phyloP scores from a whole-genome alignment of 2,797 vertebrate genomes.

The Lerista edwardsae region DNA sequence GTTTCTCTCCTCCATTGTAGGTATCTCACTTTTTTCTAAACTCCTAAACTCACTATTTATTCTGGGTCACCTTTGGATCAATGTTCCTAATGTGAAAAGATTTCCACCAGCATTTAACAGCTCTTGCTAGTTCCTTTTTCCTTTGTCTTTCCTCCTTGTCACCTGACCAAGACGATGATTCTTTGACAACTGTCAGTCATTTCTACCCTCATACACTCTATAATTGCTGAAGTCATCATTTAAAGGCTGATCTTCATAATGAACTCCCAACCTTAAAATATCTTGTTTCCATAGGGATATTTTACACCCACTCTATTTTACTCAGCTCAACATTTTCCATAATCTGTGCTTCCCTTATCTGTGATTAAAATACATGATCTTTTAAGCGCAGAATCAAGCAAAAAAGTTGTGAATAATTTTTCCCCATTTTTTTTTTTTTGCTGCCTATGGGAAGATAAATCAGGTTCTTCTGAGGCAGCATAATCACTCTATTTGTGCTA shows the following conservation, averaged over 20 bases:
- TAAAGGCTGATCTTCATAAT: not conserved
- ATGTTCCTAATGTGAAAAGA: not conserved
- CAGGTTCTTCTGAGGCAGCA: slow-evolving; percentile 47
- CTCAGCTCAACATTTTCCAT: slow-evolving; percentile 22
- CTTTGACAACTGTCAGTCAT: slow-evolving; percentile 22
- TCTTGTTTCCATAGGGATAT: slow-evolving; percentile 8
- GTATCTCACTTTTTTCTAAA: not conserved
- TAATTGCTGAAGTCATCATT: slow-evolving; percentile 1
- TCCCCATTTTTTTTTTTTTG: not conserved
- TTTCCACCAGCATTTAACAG: not conserved
- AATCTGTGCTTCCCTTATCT: not conserved
- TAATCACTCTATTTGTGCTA: slow-evolving; percentile 41
- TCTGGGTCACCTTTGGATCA: accelerated
- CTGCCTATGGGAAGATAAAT: slow-evolving; percentile 48
- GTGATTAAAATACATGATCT: slow-evolving; percentile 29
- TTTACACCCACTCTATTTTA: not conserved
- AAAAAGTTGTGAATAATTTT: slow-evolving; percentile 16
- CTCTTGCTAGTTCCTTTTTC: not conserved
- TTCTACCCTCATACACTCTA: not conserved
- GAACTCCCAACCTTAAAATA: slow-evolving; percentile 1
- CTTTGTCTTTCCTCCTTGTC: not conserved
- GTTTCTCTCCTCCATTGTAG: not conserved
- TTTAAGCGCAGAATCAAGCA: slow-evolving; percentile 2
- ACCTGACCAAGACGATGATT: slow-evolving; percentile 8
- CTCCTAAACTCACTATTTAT: not conserved